These are phyloP conservation scores for Phenganax marumi DNA, from an alignment of 92 coral and sea anemone genomes.

Conservation along the genomic window DNA sequence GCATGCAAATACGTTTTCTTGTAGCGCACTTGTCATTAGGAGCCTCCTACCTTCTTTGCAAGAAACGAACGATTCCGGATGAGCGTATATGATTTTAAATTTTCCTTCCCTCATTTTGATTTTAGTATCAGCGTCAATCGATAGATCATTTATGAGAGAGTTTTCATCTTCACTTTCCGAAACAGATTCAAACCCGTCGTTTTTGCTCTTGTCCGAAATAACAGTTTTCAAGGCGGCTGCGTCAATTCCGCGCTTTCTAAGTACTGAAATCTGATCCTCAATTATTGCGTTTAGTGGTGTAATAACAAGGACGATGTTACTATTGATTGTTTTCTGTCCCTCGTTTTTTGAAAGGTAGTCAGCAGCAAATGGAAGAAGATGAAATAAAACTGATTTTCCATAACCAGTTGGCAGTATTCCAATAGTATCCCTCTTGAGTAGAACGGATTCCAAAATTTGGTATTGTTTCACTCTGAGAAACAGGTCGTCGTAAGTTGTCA, in stretches of 20 bases:
- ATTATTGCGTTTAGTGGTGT: not conserved
- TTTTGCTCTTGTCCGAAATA: too few species aligned
- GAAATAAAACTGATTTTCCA: too few species aligned
- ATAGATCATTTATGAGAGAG: not conserved
- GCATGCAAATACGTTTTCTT: too few species aligned
- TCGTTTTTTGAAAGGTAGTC: not conserved
- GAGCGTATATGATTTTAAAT: conserved; percentile 34
- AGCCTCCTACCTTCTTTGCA: conserved; percentile 52
- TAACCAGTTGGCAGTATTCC: too few species aligned
- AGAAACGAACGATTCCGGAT: conserved; percentile 59
- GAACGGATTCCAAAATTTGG: not conserved
- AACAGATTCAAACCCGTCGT: too few species aligned
- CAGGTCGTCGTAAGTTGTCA: too few species aligned
- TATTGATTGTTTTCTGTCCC: not conserved
- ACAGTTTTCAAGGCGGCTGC: conserved; percentile 21
- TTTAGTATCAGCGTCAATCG: not conserved
- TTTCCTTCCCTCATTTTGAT: not conserved
- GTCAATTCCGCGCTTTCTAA: conserved; percentile 30
- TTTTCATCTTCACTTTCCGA: not conserved
- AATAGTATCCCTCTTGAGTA: not conserved
- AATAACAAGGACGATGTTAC: not conserved
- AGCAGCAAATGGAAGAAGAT: not conserved
- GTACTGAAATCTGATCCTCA: conserved; percentile 18
- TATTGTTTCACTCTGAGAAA: not conserved
- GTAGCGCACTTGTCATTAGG: not conserved